A percentile compares a stretch with the other conserved stretches of the same genome.
These are phyloP conservation scores for Rhyacichthys aspro DNA, from an alignment of 2,797 vertebrate genomes.

Conservation along the genomic window DNA sequence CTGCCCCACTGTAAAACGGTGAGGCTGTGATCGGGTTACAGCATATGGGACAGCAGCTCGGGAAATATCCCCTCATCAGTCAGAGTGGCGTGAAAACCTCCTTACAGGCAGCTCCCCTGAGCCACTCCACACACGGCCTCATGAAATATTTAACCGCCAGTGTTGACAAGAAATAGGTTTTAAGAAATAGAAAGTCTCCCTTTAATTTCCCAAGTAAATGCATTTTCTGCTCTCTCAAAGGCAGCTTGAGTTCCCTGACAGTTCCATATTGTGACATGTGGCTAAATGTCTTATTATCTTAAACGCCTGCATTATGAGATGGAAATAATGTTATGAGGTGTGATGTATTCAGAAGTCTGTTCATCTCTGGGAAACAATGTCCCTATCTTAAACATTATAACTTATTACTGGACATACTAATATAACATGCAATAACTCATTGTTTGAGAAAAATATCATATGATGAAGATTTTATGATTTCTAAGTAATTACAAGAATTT, in stretches of 20 bases:
- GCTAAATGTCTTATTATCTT: slow-evolving; percentile 56
- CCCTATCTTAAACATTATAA: background rate
- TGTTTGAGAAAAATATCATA: slow-evolving; percentile 7
- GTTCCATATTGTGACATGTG: slow-evolving; percentile 46
- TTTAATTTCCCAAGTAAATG: slow-evolving; percentile 82
- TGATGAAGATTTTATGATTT: background rate
- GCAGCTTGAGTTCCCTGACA: slow-evolving; percentile 50
- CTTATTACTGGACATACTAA: background rate
- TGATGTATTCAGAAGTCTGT: slow-evolving; percentile 13
- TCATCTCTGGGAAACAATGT: slow-evolving; percentile 1
- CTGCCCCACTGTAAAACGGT: slow-evolving; percentile 56
- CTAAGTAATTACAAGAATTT: slow-evolving; percentile 32
- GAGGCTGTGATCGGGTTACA: slow-evolving; percentile 69
- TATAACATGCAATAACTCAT: slow-evolving; percentile 3
- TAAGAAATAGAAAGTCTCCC: slow-evolving; percentile 86
- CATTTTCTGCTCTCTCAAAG: slow-evolving; percentile 76
- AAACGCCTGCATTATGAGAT: slow-evolving; percentile 39
- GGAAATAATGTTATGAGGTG: slow-evolving; percentile 38
- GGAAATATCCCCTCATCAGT: slow-evolving; percentile 80
- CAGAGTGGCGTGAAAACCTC: slow-evolving; percentile 79
- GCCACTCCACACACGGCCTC: slow-evolving; percentile 78
- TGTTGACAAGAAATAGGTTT: slow-evolving; percentile 91
- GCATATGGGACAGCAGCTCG: slow-evolving; percentile 69
- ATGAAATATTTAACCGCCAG: slow-evolving; percentile 89
- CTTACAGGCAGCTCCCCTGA: slow-evolving; percentile 78